Conservation (phyloP, 2,888 invertebrate genomes). For the Torymus texanus region DNA sequence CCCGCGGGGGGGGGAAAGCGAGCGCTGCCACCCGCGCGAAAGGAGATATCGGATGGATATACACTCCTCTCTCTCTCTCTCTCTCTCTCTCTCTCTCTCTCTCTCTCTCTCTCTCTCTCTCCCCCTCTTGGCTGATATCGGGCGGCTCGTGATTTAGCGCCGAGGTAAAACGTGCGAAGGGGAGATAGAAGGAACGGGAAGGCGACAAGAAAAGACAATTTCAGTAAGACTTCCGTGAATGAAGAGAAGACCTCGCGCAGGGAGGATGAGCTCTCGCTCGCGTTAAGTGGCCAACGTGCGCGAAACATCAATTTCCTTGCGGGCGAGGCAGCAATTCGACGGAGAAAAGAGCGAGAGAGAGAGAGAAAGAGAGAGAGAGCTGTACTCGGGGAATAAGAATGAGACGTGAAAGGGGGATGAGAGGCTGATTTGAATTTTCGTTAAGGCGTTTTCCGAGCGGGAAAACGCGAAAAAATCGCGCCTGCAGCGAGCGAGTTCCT, state of each 20-base stretch:
- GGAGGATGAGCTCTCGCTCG: constrained; percentile 34
- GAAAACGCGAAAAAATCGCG: neutral
- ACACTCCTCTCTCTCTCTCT: neutral
- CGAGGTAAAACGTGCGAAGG: constrained; percentile 12
- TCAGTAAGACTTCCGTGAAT: constrained; percentile 45
- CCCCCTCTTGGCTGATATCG: neutral
- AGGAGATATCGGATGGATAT: constrained; percentile 37
- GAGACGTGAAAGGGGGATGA: neutral
- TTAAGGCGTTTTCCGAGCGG: constrained; percentile 12
- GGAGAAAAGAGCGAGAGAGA: neutral
- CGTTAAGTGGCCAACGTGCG: constrained; percentile 50
- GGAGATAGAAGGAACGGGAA: neutral
- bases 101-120: neutral
- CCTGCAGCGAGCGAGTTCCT: neutral
- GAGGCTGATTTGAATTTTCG: constrained; percentile 30
- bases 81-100: neutral
- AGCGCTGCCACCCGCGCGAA: neutral
- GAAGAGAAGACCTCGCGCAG: constrained; percentile 15
- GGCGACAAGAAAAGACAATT: constrained; percentile 51
- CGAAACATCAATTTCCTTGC: constrained; percentile 46
- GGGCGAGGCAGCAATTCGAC: neutral
- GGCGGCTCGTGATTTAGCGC: constrained; percentile 27
- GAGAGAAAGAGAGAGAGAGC: no score
- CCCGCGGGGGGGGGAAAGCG: constrained; percentile 3
- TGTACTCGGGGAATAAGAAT: constrained; percentile 1